Evolutionary conservation across 2,113 vertebrate species (phyloP).

Genomic region (Thermophis baileyi): DNA sequence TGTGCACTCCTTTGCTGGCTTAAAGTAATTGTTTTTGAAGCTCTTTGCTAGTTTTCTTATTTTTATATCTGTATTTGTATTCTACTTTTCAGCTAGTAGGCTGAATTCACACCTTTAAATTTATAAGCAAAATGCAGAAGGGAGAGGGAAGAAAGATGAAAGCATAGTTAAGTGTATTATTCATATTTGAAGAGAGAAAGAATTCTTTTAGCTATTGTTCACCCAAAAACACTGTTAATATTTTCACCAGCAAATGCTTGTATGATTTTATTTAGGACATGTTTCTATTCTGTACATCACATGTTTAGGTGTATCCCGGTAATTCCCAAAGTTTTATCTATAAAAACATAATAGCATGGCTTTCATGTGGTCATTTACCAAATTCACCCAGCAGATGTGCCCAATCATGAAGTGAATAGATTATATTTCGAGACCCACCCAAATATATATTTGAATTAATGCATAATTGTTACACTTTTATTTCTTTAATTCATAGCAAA

Average conservation of each 20-base stretch:
- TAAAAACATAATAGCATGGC: not conserved
- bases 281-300: not conserved
- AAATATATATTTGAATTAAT: not conserved
- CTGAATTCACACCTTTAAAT: not conserved
- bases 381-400: not conserved
- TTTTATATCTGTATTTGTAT: not conserved
- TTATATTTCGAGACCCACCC: not conserved
- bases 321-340: not conserved
- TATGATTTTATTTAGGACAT: not conserved
- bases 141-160: not conserved
- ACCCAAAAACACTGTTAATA: not conserved
- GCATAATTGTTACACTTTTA: not conserved
- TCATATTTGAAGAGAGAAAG: not conserved
- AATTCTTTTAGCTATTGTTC: not conserved
- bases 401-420: not conserved
- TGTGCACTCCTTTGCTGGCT: not conserved
- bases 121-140: not conserved
- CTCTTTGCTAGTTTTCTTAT: not conserved
- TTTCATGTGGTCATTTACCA: not conserved
- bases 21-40: not conserved
- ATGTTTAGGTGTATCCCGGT: not conserved
- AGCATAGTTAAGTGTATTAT: not conserved
- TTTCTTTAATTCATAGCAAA: not conserved
- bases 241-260: not conserved
- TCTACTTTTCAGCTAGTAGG: not conserved